phyloP scores from a whole-genome alignment of 1,140 invertebrate species.

The Hirudo medicinalis region DNA sequence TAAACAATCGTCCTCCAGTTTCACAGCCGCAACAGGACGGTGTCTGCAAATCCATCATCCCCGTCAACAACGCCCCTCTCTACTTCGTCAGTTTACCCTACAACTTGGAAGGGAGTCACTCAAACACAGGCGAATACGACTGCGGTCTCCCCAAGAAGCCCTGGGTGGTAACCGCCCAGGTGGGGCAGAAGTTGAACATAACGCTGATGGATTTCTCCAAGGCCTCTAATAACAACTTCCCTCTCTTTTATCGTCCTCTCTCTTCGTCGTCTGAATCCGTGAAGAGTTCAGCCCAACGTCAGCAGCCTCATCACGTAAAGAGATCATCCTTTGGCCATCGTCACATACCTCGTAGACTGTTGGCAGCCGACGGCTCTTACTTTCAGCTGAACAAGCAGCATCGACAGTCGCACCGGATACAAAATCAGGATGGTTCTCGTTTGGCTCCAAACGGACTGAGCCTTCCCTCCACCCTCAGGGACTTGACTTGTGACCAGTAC shows the following conservation, averaged over 20 bases:
- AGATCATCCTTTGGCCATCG: background rate
- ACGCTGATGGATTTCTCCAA: conserved; percentile 4
- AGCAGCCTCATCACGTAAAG: too few relatives aligned
- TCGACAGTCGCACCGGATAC: background rate
- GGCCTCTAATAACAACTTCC: background rate
- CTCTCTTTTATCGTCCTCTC: background rate
- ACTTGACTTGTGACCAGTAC: conserved; percentile 12
- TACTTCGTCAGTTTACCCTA: background rate
- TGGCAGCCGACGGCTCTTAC: background rate
- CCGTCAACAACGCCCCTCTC: background rate
- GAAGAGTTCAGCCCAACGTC: too few relatives aligned
- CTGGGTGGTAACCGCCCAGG: background rate
- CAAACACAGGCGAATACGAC: background rate
- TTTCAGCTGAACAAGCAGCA: background rate
- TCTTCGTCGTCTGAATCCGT: background rate
- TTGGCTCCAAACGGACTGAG: background rate
- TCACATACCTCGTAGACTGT: background rate
- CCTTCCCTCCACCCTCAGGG: background rate
- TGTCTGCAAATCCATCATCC: background rate
- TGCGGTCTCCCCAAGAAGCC: background rate
- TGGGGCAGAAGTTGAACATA: background rate
- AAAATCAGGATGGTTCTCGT: conserved; percentile 1
- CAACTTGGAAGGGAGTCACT: too few relatives aligned
- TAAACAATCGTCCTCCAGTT: too few relatives aligned
- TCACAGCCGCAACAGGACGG: too few relatives aligned